Evolutionary conservation across 2,797 vertebrate species (phyloP), one percentile per base, ranked within the genome.

Genomic region (Tenualosa thibaudeaui): DNA sequence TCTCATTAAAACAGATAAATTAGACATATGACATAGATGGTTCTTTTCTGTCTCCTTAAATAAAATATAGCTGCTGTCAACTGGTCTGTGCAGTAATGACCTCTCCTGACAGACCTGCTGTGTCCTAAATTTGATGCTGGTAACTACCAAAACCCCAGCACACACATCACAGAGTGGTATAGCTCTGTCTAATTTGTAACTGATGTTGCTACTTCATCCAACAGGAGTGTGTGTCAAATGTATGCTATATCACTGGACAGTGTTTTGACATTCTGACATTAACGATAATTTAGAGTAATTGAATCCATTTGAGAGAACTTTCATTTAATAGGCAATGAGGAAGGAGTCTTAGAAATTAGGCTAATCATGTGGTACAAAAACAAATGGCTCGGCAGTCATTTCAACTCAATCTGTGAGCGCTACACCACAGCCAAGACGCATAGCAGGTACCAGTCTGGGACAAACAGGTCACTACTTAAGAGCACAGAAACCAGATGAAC

Each of bases 201-300:
- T 58, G 56, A 62, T 75, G 68, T 37, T 75, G 68, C 68, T 75
- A 75, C 68, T 75, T 75, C 68, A 19, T 40, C 12, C 68, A 75
- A 40, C 68, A 75, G 68, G 68, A 40, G 68, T 40, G 68, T 17
- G 31, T 40, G 68, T 75, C 68, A 40, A 40, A 40, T 40, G 68
- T 31, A 75, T 19, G 68, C 68, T 75, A 75, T 75, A 75, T 75
- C 68, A 75, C 84, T 83, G 71, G 85, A 83, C 86, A 85, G 62
- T 85, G 62, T 84, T 82, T 84, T 40, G 58, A 51, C 82, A 56
- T 6, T 65, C 46, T 88, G 89, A 85, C 85, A 81, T 85, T 54
- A 58, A 87, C 9, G 65, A 83, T 88, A 87, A 89, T 89, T 84
- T 86, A 53, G 54, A 82, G 19, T 89, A 89, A 87, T 88, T 88